These are phyloP conservation scores for Pentalonia nigronervosa DNA, from an alignment of 1,140 invertebrate genomes.

Conservation along the genomic window DNA sequence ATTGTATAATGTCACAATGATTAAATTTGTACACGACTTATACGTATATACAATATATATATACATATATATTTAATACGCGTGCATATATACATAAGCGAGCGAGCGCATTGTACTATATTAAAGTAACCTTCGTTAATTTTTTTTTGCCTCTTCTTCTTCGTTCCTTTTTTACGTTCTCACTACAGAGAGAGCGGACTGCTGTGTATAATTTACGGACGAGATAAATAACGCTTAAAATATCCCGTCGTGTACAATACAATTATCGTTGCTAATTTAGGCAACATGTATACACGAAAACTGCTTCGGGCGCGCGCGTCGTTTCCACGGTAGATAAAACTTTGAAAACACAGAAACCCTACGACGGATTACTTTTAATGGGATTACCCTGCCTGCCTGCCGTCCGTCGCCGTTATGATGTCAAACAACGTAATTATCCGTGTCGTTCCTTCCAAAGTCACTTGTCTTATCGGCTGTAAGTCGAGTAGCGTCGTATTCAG, in stretches of 20 bases:
- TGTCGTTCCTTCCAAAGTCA: conserved; percentile 17
- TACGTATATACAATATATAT: neutral
- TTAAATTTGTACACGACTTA: conserved; percentile 34
- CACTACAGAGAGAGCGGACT: neutral
- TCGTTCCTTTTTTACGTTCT: neutral
- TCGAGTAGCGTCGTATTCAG: neutral
- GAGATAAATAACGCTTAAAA: conserved; percentile 29
- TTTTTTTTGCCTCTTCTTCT: neutral
- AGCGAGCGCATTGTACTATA: neutral
- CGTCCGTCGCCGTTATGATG: neutral
- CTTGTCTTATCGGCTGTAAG: neutral
- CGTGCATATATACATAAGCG: neutral
- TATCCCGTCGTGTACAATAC: conserved; percentile 30
- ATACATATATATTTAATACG: neutral
- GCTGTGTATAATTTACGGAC: neutral
- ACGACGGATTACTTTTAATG: neutral
- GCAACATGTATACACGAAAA: neutral
- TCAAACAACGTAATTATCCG: conserved; percentile 24
- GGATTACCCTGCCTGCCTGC: neutral
- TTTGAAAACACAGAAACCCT: conserved; percentile 6
- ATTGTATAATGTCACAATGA: conserved; percentile 35
- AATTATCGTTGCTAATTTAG: conserved; percentile 42
- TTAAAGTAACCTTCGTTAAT: neutral
- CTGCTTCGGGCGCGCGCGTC: neutral
- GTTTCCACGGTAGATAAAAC: conserved; percentile 47